Conservation (phyloP, 2,113 vertebrate species). For the Dromas ardeola region DNA sequence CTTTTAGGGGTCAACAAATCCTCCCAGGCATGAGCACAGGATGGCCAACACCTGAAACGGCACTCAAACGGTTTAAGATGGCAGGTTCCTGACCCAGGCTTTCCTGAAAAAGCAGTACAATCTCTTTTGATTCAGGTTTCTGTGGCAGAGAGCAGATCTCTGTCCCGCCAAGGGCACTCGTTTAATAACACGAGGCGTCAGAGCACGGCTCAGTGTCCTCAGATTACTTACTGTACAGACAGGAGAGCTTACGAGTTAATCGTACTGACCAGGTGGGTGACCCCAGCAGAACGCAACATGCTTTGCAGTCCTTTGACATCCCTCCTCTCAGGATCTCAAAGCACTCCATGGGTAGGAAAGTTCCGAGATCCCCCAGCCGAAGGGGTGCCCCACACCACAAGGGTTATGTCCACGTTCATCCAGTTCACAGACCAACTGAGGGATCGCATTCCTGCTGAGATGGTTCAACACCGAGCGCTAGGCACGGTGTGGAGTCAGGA, state of each 20-base stretch:
- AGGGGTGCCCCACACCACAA: not conserved
- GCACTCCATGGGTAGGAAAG: rapidly evolving
- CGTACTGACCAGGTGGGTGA: not conserved
- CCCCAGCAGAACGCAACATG: rapidly evolving
- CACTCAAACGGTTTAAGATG: rapidly evolving
- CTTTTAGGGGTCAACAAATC: not conserved
- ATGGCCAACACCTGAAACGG: not conserved
- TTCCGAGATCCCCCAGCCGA: not conserved
- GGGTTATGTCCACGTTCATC: rapidly evolving
- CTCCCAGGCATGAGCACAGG: not conserved
- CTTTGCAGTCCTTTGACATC: not conserved
- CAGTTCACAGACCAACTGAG: rapidly evolving
- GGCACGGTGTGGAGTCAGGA: rapidly evolving
- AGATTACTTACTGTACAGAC: not conserved
- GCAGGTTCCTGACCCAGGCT: not conserved
- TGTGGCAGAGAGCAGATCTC: not conserved
- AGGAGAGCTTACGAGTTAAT: constrained; percentile 48
- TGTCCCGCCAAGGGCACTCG: not conserved
- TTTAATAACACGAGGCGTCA: not conserved
- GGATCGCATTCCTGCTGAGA: rapidly evolving
- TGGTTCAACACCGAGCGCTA: rapidly evolving
- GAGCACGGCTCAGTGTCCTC: not conserved
- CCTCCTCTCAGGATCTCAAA: not conserved
- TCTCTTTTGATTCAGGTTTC: not conserved
- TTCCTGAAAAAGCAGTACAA: not conserved